Percentiles rank a stretch among this genome's conserved stretches.
phyloP scores from a whole-genome alignment of 2,113 vertebrate genomes.

The Aspiorhynchus laticeps region DNA sequence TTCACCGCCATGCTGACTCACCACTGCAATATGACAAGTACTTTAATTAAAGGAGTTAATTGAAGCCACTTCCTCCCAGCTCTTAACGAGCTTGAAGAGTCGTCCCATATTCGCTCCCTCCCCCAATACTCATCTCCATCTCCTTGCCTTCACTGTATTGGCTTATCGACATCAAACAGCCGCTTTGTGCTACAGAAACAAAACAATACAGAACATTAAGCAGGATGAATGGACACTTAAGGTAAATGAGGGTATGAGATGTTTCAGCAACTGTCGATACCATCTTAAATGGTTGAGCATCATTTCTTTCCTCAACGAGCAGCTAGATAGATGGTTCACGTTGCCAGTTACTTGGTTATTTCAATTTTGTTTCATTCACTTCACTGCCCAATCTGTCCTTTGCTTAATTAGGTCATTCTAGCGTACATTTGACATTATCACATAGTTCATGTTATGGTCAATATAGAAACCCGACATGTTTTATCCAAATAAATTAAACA shows the following conservation, averaged over 20 bases:
- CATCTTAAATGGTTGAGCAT: conserved; percentile 27
- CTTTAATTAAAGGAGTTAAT: conserved; percentile 62
- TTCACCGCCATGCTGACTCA: conserved; percentile 45
- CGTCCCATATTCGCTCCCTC: conserved; percentile 25
- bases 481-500: too few relatives aligned
- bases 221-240: conserved; percentile 56
- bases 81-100: conserved; percentile 42
- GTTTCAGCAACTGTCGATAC: conserved; percentile 24
- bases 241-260: conserved; percentile 48
- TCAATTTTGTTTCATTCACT: not conserved
- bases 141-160: conserved; percentile 38
- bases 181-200: conserved; percentile 51
- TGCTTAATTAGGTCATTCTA: conserved; percentile 5
- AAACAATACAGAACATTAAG: conserved; percentile 53
- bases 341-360: not conserved
- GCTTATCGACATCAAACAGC: conserved; percentile 51
- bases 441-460: not conserved
- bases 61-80: conserved; percentile 48
- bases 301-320: conserved; percentile 22
- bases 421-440: not conserved
- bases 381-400: not conserved
- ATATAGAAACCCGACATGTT: too few relatives aligned
- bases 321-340: not conserved
- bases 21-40: conserved; percentile 58
- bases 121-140: conserved; percentile 33